Evolutionary conservation across 1,140 invertebrate genomes (phyloP), one percentile per base, ranked within the genome.

Genomic region (Amyelois transitella): DNA sequence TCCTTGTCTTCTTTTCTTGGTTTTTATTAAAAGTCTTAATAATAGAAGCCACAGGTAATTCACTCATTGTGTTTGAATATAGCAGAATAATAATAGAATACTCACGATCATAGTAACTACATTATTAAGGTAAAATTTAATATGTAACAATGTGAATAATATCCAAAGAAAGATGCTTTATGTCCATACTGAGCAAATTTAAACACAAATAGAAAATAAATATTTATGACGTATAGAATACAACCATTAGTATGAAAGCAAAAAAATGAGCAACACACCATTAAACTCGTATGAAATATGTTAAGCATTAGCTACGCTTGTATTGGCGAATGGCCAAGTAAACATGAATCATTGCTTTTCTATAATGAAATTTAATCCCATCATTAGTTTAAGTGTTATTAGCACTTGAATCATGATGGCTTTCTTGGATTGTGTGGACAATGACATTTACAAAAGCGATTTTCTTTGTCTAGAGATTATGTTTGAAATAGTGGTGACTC

Each of bases 321-420:
- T 14, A 20, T 55, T 63, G 61, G 61, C 61, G 12, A 10, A 10
- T n/a, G 0, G 61, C 61, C 61, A 63, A 38, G 21, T 20, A n/a
- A 44, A 63, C 55, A 58, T 63, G 61, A 63, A 58, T 63, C 61
- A 63, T 52, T 43, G 48, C 20, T 21, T 60, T 18, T 28, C 51
- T 47, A 55, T 57, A 58, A 63, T 63, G 61, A 63, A 58, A 63
- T 51, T 51, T 63, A 63, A 63, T 59, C 61, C 56, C 53, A 55
- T 63, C 56, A 55, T 54, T 63, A 57, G 38, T 56, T 54, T 58
- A 58, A 63, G 61, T 63, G 56, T 55, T 38, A 38, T 28, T 28
- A 28, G 2, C 12, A 2, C n/a, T 14, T 38, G 32, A 38, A 38
- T 38, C 12, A 38, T 38, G 32, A 32, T 10, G 25, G 25, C 3